Evolutionary conservation across 1,140 invertebrate genomes (phyloP).

Genomic region (Cataglyphis hispanica): DNA sequence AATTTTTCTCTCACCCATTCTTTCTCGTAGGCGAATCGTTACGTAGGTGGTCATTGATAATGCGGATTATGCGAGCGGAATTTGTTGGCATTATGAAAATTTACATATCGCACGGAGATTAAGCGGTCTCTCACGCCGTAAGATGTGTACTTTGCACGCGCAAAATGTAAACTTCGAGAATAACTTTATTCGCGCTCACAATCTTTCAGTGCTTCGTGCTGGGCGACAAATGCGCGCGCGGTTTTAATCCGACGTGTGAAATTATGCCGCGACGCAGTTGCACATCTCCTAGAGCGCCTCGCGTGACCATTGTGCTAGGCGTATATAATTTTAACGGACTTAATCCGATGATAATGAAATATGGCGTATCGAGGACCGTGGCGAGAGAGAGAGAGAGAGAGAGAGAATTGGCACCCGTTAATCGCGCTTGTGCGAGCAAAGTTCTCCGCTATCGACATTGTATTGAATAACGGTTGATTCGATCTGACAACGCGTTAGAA

Average conservation of each 20-base stretch:
- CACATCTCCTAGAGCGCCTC: slow-evolving; percentile 29
- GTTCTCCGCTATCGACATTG: slow-evolving; percentile 35
- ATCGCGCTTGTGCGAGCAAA: slow-evolving; percentile 40
- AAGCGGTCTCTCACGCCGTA: slow-evolving; percentile 25
- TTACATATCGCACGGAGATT: slow-evolving; percentile 58
- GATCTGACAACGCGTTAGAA: slow-evolving; percentile 44
- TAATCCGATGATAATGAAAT: slow-evolving; percentile 63
- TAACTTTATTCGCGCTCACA: slow-evolving; percentile 39
- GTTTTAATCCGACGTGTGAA: slow-evolving; percentile 54
- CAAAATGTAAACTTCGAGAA: slow-evolving; percentile 38
- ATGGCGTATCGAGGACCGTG: slow-evolving; percentile 44
- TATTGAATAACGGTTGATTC: slow-evolving; percentile 54
- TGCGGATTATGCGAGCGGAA: slow-evolving; percentile 58
- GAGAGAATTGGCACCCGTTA: slow-evolving; percentile 48
- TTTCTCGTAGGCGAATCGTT: slow-evolving; percentile 25
- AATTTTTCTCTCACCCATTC: slow-evolving; percentile 1
- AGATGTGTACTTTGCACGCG: not conserved
- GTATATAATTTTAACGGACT: slow-evolving; percentile 60
- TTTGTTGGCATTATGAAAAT: slow-evolving; percentile 61
- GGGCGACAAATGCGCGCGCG: slow-evolving; percentile 7
- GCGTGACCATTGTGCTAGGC: slow-evolving; percentile 57
- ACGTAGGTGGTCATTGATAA: slow-evolving; percentile 53
- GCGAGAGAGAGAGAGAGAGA: slow-evolving; percentile 28
- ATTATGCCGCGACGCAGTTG: slow-evolving; percentile 44
- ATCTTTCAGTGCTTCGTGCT: slow-evolving; percentile 21